These are phyloP conservation scores for Folsomia manolachei DNA, from an alignment of 2,888 invertebrate species.

Conservation along the genomic window DNA sequence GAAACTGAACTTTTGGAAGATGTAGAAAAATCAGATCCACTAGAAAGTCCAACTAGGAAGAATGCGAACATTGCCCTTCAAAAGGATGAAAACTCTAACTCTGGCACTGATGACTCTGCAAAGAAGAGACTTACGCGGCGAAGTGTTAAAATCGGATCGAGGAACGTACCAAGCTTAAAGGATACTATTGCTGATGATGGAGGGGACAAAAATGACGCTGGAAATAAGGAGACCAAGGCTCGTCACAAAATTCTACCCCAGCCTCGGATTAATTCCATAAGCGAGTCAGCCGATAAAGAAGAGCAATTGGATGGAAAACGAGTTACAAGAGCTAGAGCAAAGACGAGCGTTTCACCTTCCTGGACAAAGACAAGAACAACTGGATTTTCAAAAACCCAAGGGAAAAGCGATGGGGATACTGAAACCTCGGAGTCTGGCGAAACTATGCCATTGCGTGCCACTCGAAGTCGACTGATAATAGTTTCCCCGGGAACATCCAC, in stretches of 20 bases:
- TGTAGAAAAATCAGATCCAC: too few relatives aligned
- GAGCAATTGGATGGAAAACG: constrained; percentile 15
- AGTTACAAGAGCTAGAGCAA: constrained; percentile 18
- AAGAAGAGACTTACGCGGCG: constrained; percentile 15
- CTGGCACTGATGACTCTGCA: neutral
- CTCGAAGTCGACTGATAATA: too few relatives aligned
- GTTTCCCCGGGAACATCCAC: too few relatives aligned
- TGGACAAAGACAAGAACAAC: neutral
- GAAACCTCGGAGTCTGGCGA: constrained; percentile 21
- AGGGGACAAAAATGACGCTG: too few relatives aligned
- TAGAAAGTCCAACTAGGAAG: too few relatives aligned
- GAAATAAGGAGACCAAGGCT: too few relatives aligned
- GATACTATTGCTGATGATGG: too few relatives aligned
- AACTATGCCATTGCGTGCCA: constrained; percentile 11
- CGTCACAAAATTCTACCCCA: too few relatives aligned
- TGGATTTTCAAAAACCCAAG: neutral
- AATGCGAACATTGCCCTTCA: too few relatives aligned
- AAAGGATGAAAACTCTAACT: constrained; percentile 23
- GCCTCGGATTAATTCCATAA: neutral
- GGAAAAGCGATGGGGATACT: constrained; percentile 6
- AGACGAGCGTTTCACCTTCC: constrained; percentile 12
- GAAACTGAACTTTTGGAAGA: too few relatives aligned
- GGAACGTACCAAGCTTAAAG: too few relatives aligned
- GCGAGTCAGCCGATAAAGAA: neutral
- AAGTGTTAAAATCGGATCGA: neutral